Evolutionary conservation across 1,140 invertebrate species (phyloP).

Genomic region (Mamestra configurata): DNA sequence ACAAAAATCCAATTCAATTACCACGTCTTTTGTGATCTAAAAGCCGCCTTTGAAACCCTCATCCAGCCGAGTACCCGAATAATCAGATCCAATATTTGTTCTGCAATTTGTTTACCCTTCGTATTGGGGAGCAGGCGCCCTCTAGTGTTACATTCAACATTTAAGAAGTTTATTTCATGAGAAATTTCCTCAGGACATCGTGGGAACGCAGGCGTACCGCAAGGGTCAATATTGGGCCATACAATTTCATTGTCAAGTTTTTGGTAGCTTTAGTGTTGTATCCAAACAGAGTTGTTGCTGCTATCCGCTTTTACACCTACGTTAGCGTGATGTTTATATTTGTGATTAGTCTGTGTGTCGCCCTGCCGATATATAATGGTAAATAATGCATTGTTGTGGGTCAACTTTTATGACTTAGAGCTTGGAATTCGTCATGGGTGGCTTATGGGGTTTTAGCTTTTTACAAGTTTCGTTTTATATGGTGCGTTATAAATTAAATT

Average conservation of each 20-base stretch:
- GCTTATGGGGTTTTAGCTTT: constrained; percentile 57
- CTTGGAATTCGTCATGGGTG: constrained; percentile 82
- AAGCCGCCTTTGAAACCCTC: constrained; percentile 76
- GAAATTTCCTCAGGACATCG: constrained; percentile 80
- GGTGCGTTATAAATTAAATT: constrained; percentile 39
- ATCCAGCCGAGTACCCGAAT: constrained; percentile 67
- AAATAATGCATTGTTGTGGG: constrained; percentile 87
- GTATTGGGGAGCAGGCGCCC: constrained; percentile 76
- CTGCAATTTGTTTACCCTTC: constrained; percentile 79
- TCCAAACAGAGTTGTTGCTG: constrained; percentile 71
- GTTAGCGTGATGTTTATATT: constrained; percentile 75
- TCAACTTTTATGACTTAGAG: constrained; percentile 81
- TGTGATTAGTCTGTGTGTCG: constrained; percentile 84
- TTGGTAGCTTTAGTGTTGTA: constrained; percentile 69
- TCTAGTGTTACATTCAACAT: constrained; percentile 70
- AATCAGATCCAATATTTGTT: constrained; percentile 80
- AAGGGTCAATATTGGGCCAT: constrained; percentile 79
- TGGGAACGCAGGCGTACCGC: constrained; percentile 77
- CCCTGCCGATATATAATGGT: constrained; percentile 84
- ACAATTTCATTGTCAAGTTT: constrained; percentile 49
- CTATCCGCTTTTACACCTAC: constrained; percentile 82
- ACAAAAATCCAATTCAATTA: constrained; percentile 81
- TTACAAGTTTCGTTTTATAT: constrained; percentile 52
- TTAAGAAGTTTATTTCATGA: constrained; percentile 69
- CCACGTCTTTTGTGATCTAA: constrained; percentile 80